Conservation (phyloP, 1,140 invertebrate genomes). For the Temnothorax curvispinosus region DNA sequence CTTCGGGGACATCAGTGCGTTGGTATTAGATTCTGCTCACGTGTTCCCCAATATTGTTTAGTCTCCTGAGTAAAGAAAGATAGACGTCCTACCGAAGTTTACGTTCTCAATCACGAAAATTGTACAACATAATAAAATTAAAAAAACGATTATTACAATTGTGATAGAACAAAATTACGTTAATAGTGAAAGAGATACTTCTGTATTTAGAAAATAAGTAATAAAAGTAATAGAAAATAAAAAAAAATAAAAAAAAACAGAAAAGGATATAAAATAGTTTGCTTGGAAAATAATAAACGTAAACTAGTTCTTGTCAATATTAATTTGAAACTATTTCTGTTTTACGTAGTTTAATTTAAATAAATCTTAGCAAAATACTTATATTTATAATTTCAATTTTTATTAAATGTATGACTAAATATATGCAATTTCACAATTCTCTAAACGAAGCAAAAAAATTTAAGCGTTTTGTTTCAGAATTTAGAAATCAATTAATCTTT, state of each 20-base stretch:
- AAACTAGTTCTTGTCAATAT: background rate
- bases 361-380: background rate
- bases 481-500: background rate
- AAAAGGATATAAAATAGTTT: background rate
- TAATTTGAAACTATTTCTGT: background rate
- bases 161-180: background rate
- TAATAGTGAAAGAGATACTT: background rate
- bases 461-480: background rate
- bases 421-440: background rate
- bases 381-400: slow-evolving; percentile 9
- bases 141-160: background rate
- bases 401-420: background rate
- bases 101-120: slow-evolving; percentile 25
- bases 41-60: slow-evolving; percentile 38
- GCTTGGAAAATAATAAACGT: background rate
- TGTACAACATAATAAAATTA: background rate
- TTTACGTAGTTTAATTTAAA: background rate
- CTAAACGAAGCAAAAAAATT: background rate
- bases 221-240: background rate
- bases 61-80: slow-evolving; percentile 54
- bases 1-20: slow-evolving; percentile 21
- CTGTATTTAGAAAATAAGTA: background rate
- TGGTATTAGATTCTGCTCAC: slow-evolving; percentile 39
- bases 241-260: background rate
- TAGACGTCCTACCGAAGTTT: slow-evolving; percentile 7